A percentile compares a stretch with the other conserved stretches of the same genome.
Evolutionary conservation across 2,113 vertebrate genomes (phyloP).

Genomic region (Bagarius yarrelli): DNA sequence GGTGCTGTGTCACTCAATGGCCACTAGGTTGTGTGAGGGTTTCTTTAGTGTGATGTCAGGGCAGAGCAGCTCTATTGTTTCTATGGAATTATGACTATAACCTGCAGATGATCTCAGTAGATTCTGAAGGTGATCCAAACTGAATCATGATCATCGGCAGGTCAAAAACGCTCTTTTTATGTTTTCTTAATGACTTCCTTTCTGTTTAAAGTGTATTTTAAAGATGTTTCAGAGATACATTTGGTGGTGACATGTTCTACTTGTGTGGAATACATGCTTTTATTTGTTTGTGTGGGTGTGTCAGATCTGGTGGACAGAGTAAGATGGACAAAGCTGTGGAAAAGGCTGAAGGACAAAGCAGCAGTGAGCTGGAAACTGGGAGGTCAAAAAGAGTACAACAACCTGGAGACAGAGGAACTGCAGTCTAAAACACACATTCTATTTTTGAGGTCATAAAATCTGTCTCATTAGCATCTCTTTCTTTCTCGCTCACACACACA

Average conservation of each 20-base stretch:
- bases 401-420: slow-evolving; percentile 77
- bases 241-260: too few species aligned
- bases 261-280: too few species aligned
- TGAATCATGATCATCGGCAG: not conserved
- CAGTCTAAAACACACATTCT: slow-evolving; percentile 72
- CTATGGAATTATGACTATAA: not conserved
- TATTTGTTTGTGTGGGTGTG: slow-evolving; percentile 37
- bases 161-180: not conserved
- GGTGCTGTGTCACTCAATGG: too few species aligned
- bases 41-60: not conserved
- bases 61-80: not conserved
- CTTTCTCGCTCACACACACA: not conserved
- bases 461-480: too few species aligned
- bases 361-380: slow-evolving; percentile 69
- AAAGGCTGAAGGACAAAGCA: slow-evolving; percentile 72
- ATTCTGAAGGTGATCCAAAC: not conserved
- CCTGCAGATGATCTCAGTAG: not conserved
- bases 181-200: not conserved
- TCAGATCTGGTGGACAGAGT: slow-evolving; percentile 78
- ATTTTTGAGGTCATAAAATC: too few species aligned
- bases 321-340: slow-evolving; percentile 77
- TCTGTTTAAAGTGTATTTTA: not conserved
- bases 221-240: not conserved
- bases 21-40: not conserved
- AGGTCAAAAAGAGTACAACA: slow-evolving; percentile 69